Evolutionary conservation across 2,797 vertebrate species (phyloP).

Genomic region (Hemibagrus guttatus): DNA sequence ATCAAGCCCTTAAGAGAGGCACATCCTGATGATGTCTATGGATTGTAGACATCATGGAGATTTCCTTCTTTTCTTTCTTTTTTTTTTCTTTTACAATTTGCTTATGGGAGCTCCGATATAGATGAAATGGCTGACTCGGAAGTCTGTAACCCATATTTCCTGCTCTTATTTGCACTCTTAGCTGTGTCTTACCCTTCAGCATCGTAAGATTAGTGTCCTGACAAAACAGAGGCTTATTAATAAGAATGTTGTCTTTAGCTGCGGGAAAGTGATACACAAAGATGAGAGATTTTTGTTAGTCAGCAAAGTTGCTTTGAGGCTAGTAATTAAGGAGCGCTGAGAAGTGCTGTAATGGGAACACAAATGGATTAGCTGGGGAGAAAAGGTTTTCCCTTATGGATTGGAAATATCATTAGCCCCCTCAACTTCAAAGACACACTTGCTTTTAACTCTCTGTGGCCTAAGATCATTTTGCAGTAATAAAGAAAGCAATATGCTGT

Average conservation of each 20-base stretch:
- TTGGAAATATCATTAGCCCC: slow-evolving; percentile 46
- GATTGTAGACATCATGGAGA: slow-evolving; percentile 2
- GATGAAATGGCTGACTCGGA: slow-evolving; percentile 50
- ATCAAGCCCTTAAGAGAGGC: slow-evolving; percentile 33
- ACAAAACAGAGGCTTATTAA: slow-evolving; percentile 55
- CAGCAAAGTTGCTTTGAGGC: slow-evolving; percentile 48
- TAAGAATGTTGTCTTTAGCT: slow-evolving; percentile 47
- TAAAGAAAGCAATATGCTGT: not conserved
- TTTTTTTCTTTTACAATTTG: not conserved
- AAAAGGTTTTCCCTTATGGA: slow-evolving; percentile 33
- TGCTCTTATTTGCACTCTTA: slow-evolving; percentile 37
- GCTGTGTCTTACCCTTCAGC: slow-evolving; percentile 38
- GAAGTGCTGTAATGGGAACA: slow-evolving; percentile 41
- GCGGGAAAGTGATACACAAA: slow-evolving; percentile 43
- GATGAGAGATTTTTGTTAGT: slow-evolving; percentile 39
- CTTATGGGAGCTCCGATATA: slow-evolving; percentile 41
- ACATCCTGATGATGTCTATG: slow-evolving; percentile 28
- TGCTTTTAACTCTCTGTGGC: slow-evolving; percentile 9
- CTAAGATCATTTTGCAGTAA: slow-evolving; percentile 4
- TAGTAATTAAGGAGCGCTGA: slow-evolving; percentile 52
- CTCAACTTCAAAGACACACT: slow-evolving; percentile 36
- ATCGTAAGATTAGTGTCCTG: slow-evolving; percentile 49
- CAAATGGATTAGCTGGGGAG: slow-evolving; percentile 47
- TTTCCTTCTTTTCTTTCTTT: not conserved
- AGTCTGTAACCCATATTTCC: slow-evolving; percentile 45